Conservation (phyloP, 1,140 invertebrate species). For the Lutraria rhynchaena region DNA sequence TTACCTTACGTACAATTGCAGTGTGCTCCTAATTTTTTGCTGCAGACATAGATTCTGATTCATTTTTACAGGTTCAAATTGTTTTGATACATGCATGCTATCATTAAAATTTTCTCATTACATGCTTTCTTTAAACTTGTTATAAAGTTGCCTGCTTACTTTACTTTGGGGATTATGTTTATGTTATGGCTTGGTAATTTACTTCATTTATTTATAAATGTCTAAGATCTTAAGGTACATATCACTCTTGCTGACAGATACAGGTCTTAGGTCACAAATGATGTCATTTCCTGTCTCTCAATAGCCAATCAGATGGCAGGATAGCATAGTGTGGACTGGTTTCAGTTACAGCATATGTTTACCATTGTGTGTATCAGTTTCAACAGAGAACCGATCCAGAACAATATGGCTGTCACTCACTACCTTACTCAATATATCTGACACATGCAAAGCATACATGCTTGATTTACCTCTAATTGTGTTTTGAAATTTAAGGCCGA, state of each 20-base stretch:
- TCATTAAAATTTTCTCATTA: background rate
- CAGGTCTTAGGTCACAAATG: constrained; percentile 42
- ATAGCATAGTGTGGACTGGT: constrained; percentile 32
- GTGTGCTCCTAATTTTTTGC: no score
- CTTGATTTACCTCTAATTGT: constrained; percentile 46
- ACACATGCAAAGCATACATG: constrained; percentile 39
- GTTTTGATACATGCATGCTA: no score
- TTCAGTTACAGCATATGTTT: constrained; percentile 51
- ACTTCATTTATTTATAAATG: constrained; percentile 55
- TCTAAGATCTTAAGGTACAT: constrained; percentile 50
- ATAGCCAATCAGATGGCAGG: constrained; percentile 38
- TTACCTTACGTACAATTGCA: no score
- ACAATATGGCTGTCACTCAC: constrained; percentile 51
- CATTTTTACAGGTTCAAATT: no score
- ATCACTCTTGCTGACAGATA: constrained; percentile 45
- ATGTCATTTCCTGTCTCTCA: constrained; percentile 50
- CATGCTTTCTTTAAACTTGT: constrained; percentile 2
- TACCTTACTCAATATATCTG: constrained; percentile 31
- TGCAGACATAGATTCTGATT: no score
- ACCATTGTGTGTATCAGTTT: constrained; percentile 46
- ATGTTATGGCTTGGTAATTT: constrained; percentile 51
- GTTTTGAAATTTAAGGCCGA: constrained; percentile 32
- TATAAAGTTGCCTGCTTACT: constrained; percentile 12
- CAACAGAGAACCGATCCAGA: constrained; percentile 39
- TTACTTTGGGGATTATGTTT: constrained; percentile 42